phyloP scores from a whole-genome alignment of 2,888 invertebrate genomes.

The Acrocyrtus sp. region DNA sequence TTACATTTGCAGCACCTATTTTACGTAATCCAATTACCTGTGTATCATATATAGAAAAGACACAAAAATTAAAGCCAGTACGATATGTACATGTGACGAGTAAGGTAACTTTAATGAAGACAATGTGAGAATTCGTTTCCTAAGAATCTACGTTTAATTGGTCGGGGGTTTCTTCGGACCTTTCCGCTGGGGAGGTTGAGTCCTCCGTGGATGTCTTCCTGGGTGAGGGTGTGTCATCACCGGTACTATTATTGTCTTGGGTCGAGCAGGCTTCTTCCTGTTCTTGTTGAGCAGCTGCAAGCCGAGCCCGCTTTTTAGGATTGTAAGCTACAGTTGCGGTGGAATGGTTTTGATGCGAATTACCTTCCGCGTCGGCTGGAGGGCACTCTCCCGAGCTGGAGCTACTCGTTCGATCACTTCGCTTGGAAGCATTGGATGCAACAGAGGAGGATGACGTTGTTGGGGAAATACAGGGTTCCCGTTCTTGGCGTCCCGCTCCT shows the following conservation, averaged over 20 bases:
- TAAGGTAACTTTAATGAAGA: slow-evolving; percentile 21
- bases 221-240: too few relatives aligned
- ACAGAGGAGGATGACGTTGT: slow-evolving; percentile 5
- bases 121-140: not conserved
- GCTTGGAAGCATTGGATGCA: slow-evolving; percentile 25
- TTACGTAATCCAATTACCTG: too few relatives aligned
- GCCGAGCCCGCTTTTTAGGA: slow-evolving; percentile 38
- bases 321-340: slow-evolving; percentile 10
- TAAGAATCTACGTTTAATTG: slow-evolving; percentile 24
- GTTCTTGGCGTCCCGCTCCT: not conserved
- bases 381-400: too few relatives aligned
- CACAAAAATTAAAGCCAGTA: not conserved
- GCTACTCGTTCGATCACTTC: slow-evolving; percentile 24
- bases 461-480: slow-evolving; percentile 2
- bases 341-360: slow-evolving; percentile 1
- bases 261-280: not conserved
- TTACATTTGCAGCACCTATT: too few relatives aligned
- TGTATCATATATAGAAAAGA: too few relatives aligned
- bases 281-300: slow-evolving; percentile 2
- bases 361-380: not conserved
- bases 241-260: not conserved
- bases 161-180: slow-evolving; percentile 25
- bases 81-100: not conserved
- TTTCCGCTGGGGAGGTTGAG: not conserved
- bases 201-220: not conserved